Conservation (phyloP, 2,888 invertebrate genomes). For the Neria commutata region DNA sequence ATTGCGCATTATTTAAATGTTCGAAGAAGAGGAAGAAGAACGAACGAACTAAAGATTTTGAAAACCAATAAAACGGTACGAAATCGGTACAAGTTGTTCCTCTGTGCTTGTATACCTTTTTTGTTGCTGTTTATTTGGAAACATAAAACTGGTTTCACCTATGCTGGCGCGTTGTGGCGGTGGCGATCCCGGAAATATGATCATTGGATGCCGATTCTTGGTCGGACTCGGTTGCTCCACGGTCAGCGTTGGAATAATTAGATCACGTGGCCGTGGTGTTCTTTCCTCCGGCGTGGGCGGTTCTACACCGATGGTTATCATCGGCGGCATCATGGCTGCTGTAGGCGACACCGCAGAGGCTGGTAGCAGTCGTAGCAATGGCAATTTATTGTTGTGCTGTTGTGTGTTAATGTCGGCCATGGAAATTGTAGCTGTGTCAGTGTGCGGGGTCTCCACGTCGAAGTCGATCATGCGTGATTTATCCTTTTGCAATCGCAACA, state of each 20-base stretch:
- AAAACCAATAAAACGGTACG: not conserved
- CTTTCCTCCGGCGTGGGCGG: slow-evolving; percentile 53
- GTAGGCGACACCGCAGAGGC: slow-evolving; percentile 19
- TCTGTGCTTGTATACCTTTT: slow-evolving; percentile 54
- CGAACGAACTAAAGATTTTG: not conserved
- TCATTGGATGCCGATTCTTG: slow-evolving; percentile 62
- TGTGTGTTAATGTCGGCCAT: slow-evolving; percentile 38
- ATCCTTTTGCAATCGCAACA: slow-evolving; percentile 32
- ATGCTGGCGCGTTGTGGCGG: slow-evolving; percentile 64
- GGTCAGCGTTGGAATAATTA: slow-evolving; percentile 70
- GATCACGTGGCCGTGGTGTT: slow-evolving; percentile 60
- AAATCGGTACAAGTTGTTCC: too few relatives aligned
- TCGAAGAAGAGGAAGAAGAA: too few relatives aligned
- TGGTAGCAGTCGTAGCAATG: slow-evolving; percentile 31
- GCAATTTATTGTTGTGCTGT: slow-evolving; percentile 20
- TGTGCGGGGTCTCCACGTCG: slow-evolving; percentile 41
- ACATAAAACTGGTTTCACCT: slow-evolving; percentile 58
- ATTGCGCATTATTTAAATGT: too few relatives aligned
- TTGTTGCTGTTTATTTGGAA: slow-evolving; percentile 63
- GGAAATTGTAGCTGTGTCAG: slow-evolving; percentile 43
- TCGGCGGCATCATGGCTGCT: slow-evolving; percentile 29
- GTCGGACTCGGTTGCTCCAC: slow-evolving; percentile 76
- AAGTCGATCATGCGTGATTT: slow-evolving; percentile 34
- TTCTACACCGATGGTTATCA: slow-evolving; percentile 48
- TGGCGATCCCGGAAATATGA: slow-evolving; percentile 66